Base-by-base conservation (phyloP, 2,888 invertebrate genomes). In the Bhutanitis thaidina region DNA sequence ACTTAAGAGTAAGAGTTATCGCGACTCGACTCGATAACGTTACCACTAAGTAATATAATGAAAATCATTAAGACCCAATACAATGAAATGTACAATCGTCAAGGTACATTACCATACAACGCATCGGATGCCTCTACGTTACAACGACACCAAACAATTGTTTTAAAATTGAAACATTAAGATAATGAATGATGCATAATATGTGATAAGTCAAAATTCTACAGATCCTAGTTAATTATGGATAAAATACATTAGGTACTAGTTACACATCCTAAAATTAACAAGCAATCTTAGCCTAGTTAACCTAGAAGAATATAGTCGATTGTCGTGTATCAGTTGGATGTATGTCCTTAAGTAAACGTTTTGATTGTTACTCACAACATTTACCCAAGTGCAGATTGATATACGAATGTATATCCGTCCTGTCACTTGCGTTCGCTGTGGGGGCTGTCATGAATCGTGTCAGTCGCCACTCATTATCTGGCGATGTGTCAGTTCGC, bases 1-100 rank as follows among this genome's bases (percentile, higher is more conserved):
- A 58, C 46, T 50, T 46, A 50, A 50, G 40, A 52, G 52, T 49
- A 56, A 53, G 43, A 56, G 53, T 49, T 52, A 49, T 45, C 36
- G 48, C 36, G 48, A 53, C 43, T 49, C 46, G 53, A 51, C 45
- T 40, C 14, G 38, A 47, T 25, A 52, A 53, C 38, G 40, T 55
- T 53, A 55, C 54, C 40, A 41, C 52, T 54, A 52, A 53, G 54
- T 54, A 53, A 55, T 52, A 40, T 38, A 46, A 34, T 30, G 32
- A 43, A 48, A 48, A 37, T 54, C 58, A 54, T 60, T 60, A 59
- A 66, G 85, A 85, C 86, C 87, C 86, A 76, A 71, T 80, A 83
- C 84, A 81, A 82, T 87, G 87, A 87, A 88, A 88, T 81, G 87
- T 85, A 85, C 85, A 84, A 85, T 82, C 68, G 59, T 60, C 57